A percentile compares a stretch with the other conserved stretches of the same genome.
phyloP scores from a whole-genome alignment of 1,140 invertebrate species.

The Polypedilum pembai region DNA sequence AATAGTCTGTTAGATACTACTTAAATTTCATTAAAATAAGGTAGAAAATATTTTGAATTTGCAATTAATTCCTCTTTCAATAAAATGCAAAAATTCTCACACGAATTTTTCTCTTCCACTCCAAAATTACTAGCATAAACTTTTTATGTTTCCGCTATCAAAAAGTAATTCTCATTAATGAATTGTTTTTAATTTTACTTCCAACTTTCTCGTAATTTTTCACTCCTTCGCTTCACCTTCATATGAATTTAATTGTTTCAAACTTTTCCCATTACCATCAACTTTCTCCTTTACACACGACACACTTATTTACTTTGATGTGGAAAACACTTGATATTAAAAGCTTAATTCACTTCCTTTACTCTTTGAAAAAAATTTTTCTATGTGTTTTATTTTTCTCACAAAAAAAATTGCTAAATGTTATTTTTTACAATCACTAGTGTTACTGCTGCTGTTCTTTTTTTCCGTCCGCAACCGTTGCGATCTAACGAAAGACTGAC shows the following conservation, averaged over 20 bases:
- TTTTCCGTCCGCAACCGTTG: conserved; percentile 2
- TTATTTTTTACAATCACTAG: neutral
- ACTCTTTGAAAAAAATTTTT: neutral
- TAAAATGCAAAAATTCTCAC: neutral
- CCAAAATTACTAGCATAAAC: neutral
- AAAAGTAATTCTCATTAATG: neutral
- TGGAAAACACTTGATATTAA: neutral
- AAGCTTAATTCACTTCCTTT: neutral
- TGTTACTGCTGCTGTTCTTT: neutral
- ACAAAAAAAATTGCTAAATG: neutral
- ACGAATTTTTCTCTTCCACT: neutral
- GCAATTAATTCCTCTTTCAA: neutral
- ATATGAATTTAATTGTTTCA: too few relatives aligned
- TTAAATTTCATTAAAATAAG: neutral
- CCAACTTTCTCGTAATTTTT: neutral
- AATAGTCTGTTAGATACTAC: neutral
- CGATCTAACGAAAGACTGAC: conserved; percentile 8
- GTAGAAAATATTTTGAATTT: too few relatives aligned
- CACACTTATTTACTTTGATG: neutral
- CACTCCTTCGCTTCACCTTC: neutral
- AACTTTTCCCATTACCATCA: too few relatives aligned
- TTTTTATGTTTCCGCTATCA: neutral
- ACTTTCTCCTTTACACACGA: neutral
- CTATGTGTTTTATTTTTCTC: neutral
- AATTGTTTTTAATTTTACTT: neutral